Evolutionary conservation across 1,140 invertebrate species (phyloP).

Genomic region (Eubasilissa regina): DNA sequence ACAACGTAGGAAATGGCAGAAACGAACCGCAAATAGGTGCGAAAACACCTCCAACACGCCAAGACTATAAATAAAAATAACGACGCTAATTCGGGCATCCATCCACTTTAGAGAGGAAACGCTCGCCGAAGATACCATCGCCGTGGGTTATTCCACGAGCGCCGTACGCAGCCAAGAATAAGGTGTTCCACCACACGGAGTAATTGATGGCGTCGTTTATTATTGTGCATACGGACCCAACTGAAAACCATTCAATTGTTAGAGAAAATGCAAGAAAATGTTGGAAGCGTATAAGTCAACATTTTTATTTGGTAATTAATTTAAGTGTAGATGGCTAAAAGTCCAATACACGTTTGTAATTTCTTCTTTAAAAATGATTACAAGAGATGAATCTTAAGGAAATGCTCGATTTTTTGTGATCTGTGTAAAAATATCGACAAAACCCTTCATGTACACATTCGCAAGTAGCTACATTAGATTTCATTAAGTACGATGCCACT

Average conservation of each 20-base stretch:
- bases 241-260: constrained; percentile 29
- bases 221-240: constrained; percentile 49
- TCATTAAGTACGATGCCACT: constrained; percentile 41
- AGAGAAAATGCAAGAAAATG: constrained; percentile 4
- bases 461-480: constrained; percentile 34
- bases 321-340: too few species aligned
- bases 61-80: constrained; percentile 59
- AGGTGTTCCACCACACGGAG: constrained; percentile 52
- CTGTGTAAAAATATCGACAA: not conserved
- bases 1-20: constrained; percentile 43
- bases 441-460: not conserved
- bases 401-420: too few species aligned
- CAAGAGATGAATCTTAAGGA: too few species aligned
- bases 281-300: too few species aligned
- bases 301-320: too few species aligned
- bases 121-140: constrained; percentile 52
- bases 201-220: constrained; percentile 58
- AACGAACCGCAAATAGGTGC: constrained; percentile 46
- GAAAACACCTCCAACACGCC: constrained; percentile 51
- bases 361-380: too few species aligned
- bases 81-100: constrained; percentile 51
- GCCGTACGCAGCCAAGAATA: constrained; percentile 51
- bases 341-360: too few species aligned
- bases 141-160: constrained; percentile 51
- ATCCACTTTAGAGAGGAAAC: constrained; percentile 28